Base-by-base conservation (phyloP, 1,140 invertebrate genomes). In the Drosophila kanapiae region DNA sequence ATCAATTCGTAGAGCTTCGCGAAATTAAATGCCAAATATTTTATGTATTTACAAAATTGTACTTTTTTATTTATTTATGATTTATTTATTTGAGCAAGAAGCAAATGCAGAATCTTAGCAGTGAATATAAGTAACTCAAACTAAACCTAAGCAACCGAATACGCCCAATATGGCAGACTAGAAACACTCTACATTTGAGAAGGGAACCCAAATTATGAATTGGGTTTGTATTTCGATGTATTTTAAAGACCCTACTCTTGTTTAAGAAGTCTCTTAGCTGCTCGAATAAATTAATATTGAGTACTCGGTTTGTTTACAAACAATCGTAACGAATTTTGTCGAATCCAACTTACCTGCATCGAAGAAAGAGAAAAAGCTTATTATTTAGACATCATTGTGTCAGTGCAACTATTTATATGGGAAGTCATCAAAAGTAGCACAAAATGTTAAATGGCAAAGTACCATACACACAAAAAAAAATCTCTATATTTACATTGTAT, bases 1-100 rank as follows among this genome's bases (percentile, higher is more conserved):
- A 29, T 18, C 49, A 74, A 88, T 77, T 74, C 58, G 67, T 84
- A 84, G 77, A 88, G 84, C 83, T 88, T 83, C 80, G 40, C 77
- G 72, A 87, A 88, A 88, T 87, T 78, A 75, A 68, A 88, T 88
- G 83, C 83, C 83, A 87, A 87, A 87, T 88, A 87, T 83, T 71
- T 88, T 84, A 83, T 84, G 68, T 68, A 86, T 80, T 87, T 88
- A 88, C 80, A 83, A 88, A 87, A 70, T 83, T 80, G 57, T 51
- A 74, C 67, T 47, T 72, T 72, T 23, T 69, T 29, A 68, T 53
- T 78, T 67, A 65, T 42, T 38, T 58, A 70, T 42, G 43, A 42
- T 16, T 29, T 51, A 62, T 77, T 78, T 69, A 69, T 61, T 62
- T 69, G 56, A 37, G 37, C 75, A 54, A 58, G n/a, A 31, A 60